Conservation (phyloP, 2,888 invertebrate species). For the Ochropacha duplaris region DNA sequence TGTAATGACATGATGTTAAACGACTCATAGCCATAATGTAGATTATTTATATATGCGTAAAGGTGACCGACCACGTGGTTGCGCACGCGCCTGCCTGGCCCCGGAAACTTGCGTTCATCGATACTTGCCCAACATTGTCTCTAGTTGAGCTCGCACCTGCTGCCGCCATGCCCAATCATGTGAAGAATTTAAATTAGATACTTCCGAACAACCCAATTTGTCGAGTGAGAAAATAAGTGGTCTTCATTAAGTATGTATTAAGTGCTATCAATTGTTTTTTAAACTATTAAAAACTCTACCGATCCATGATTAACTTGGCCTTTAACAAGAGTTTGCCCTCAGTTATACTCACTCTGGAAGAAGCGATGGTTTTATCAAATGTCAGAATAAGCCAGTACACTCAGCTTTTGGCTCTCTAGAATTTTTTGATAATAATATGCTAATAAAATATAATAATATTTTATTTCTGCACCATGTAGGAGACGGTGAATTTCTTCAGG, state of each 20-base stretch:
- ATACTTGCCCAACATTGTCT: constrained; percentile 55
- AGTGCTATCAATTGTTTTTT: constrained; percentile 5
- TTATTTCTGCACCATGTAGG: too few species aligned
- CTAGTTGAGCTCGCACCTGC: constrained; percentile 47
- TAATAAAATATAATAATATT: too few species aligned
- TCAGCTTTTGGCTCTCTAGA: not conserved
- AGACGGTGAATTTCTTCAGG: too few species aligned
- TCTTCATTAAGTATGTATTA: too few species aligned
- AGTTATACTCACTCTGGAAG: not conserved
- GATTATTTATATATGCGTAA: constrained; percentile 46
- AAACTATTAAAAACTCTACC: not conserved
- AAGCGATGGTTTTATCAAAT: not conserved
- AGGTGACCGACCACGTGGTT: constrained; percentile 61
- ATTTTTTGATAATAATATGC: constrained; percentile 39
- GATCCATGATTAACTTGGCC: too few species aligned
- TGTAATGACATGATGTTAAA: constrained; percentile 50
- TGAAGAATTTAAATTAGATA: constrained; percentile 50
- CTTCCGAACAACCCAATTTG: constrained; percentile 32
- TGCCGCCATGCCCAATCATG: constrained; percentile 39
- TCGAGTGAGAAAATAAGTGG: constrained; percentile 7
- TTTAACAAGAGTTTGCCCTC: too few species aligned
- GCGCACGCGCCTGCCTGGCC: constrained; percentile 57
- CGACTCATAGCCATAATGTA: constrained; percentile 30
- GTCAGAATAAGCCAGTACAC: not conserved
- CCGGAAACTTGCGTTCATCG: constrained; percentile 51